Evolutionary conservation across 2,113 vertebrate species (phyloP).

Genomic region (Hemiscyllium ocellatum): DNA sequence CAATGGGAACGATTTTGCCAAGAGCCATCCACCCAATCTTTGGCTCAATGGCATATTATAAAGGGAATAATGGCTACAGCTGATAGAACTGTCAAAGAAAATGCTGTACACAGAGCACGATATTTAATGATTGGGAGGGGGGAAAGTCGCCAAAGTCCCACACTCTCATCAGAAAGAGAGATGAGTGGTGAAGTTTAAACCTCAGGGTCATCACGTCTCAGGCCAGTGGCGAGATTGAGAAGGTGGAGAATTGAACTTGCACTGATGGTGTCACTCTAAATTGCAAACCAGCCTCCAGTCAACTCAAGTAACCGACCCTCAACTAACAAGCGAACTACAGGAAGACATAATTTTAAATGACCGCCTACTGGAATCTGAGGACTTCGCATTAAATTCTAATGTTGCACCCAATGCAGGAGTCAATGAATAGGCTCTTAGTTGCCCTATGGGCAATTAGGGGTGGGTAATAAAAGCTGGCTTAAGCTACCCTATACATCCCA

Average conservation of each 20-base stretch:
- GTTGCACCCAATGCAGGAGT: not conserved
- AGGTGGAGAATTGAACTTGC: too few relatives aligned
- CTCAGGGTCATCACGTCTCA: too few relatives aligned
- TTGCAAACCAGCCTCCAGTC: too few relatives aligned
- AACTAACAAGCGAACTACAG: not conserved
- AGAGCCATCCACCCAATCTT: not conserved
- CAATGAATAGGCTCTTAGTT: too few relatives aligned
- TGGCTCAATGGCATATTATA: not conserved
- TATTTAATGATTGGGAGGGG: not conserved
- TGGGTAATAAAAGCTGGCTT: too few relatives aligned
- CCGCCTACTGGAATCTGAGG: not conserved
- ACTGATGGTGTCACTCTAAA: too few relatives aligned
- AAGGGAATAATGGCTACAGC: not conserved
- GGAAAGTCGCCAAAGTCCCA: not conserved
- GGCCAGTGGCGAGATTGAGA: too few relatives aligned
- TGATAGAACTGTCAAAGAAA: not conserved
- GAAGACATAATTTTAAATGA: not conserved
- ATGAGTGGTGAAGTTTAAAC: too few relatives aligned
- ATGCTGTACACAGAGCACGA: not conserved
- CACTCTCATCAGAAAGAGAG: too few relatives aligned
- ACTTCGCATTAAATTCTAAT: not conserved
- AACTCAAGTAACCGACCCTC: too few relatives aligned
- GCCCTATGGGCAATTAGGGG: too few relatives aligned
- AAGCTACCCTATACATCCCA: fast-evolving
- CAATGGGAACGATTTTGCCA: not conserved